Base-by-base conservation (phyloP, 2,888 invertebrate genomes). In the Leptinotarsa peninsularis region DNA sequence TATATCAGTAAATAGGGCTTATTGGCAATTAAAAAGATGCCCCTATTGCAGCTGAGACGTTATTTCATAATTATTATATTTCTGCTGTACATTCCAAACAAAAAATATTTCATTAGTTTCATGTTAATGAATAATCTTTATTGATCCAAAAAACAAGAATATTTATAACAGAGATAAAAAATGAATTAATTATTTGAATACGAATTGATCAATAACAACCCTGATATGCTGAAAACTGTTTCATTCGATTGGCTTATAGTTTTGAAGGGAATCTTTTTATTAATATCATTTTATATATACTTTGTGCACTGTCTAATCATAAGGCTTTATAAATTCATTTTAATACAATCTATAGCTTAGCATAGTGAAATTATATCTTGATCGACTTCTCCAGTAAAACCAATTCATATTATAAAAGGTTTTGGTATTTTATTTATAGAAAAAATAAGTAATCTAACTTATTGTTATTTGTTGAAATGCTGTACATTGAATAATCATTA, bases 401-500 rank as follows among this genome's bases (percentile, higher is more conserved):
- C 66, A 49, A 49, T 66, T 33, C 33, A 66, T 66, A 49, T 33
- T 66, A 21, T 49, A 66, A 49, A 66, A 14, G 43, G n/a, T 49
- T 66, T 49, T 66, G 66, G 49, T 66, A 49, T 67, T 67, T 49
- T 67, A 67, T 49, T 67, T 50, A 5, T n/a, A 18, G 18, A 23
- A 49, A n/a, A 50, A 18, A 67, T 68, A 50, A 5, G 21, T 33
- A 27, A 23, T 58, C 23, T 58, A 68, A 68, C 54, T 68, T 73
- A 72, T 76, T 79, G 77, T 79, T 79, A 71, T 72, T 74, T 77
- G 77, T 79, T 77, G 72, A 71, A 76, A 71, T 77, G 66, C 72
- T 79, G 79, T 79, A 79, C 71, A 79, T 79, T 79, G 70, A 73
- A 78, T 73, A 75, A 77, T 70, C 71, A 73, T 76, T 67, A 70